Conservation (phyloP, 2,888 invertebrate species). For the Clunio marinus region DNA sequence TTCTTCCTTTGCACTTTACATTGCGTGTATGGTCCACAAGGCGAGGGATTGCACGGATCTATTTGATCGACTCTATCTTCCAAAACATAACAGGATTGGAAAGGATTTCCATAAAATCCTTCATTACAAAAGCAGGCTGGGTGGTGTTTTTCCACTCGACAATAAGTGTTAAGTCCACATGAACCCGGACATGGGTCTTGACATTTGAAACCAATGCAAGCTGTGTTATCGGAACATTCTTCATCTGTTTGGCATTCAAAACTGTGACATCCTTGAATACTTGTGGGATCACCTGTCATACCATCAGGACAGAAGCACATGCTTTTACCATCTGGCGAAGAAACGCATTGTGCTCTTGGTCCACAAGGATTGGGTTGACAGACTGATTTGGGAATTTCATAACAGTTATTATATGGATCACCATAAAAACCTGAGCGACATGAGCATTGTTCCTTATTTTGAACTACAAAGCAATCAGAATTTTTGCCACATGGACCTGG, state of each 20-base stretch:
- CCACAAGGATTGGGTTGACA: conserved; percentile 80
- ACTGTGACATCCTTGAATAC: conserved; percentile 67
- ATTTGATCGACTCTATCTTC: conserved; percentile 52
- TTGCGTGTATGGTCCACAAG: conserved; percentile 74
- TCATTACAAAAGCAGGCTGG: conserved; percentile 72
- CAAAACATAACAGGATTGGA: conserved; percentile 64
- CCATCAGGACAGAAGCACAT: conserved; percentile 71
- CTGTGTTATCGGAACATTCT: conserved; percentile 67
- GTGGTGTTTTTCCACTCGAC: conserved; percentile 72
- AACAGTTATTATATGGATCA: conserved; percentile 75
- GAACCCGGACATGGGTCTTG: conserved; percentile 77
- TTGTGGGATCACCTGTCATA: conserved; percentile 71
- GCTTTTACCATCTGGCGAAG: conserved; percentile 64
- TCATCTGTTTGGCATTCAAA: conserved; percentile 76
- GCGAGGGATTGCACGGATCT: conserved; percentile 68
- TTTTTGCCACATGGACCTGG: conserved; percentile 80
- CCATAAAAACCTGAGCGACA: conserved; percentile 72
- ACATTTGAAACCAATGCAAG: conserved; percentile 77
- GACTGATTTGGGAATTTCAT: conserved; percentile 62
- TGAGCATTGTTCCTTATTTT: conserved; percentile 76
- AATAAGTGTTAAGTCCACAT: conserved; percentile 70
- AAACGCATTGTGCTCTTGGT: conserved; percentile 67
- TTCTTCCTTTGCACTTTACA: conserved; percentile 66
- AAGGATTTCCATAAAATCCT: conserved; percentile 72
- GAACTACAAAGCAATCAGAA: conserved; percentile 77